Evolutionary conservation across 2,797 vertebrate genomes (phyloP).

Genomic region (Carduelis carduelis): DNA sequence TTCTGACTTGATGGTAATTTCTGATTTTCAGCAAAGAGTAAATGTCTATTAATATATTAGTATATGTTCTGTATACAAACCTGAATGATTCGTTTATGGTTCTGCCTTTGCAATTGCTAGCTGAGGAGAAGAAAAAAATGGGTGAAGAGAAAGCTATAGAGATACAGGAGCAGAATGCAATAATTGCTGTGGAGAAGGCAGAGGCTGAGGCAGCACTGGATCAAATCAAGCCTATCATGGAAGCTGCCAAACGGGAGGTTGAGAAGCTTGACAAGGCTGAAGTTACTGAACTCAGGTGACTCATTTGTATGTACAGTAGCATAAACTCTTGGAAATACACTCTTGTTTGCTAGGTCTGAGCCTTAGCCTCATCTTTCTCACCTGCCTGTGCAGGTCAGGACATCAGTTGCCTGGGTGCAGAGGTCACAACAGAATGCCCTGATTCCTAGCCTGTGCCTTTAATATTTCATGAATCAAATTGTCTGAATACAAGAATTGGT

Average conservation of each 20-base stretch:
- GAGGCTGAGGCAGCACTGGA: constrained; percentile 89
- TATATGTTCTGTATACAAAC: background rate
- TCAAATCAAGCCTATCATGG: constrained; percentile 89
- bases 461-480: background rate
- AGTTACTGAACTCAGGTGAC: constrained; percentile 94
- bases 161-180: constrained; percentile 90
- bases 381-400: background rate
- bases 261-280: constrained; percentile 94
- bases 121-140: constrained; percentile 90
- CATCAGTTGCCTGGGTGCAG: background rate
- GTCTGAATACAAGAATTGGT: background rate
- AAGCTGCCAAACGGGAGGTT: constrained; percentile 88
- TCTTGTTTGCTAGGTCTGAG: background rate
- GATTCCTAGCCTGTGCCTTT: background rate
- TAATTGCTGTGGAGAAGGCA: constrained; percentile 88
- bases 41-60: background rate
- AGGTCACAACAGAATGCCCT: background rate
- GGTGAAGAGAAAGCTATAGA: constrained; percentile 92
- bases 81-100: background rate
- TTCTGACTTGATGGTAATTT: background rate
- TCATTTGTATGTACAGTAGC: background rate
- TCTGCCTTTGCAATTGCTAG: constrained; percentile 61
- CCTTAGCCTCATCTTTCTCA: background rate
- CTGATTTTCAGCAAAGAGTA: background rate
- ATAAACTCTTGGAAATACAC: background rate